Conservation (phyloP, 2,113 vertebrate genomes). For the Willisornis vidua region DNA sequence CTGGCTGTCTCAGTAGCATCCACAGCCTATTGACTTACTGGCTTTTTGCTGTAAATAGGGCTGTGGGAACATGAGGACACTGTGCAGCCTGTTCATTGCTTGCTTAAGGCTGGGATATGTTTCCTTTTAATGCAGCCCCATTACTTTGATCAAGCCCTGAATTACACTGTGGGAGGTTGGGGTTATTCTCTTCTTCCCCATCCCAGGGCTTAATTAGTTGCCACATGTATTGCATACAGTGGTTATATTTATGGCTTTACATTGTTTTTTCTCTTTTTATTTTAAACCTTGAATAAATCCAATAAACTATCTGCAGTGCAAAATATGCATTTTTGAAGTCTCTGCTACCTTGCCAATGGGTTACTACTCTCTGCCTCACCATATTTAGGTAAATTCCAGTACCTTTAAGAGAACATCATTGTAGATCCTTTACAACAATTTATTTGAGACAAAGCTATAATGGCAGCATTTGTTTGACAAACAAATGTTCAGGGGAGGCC, state of each 20-base stretch:
- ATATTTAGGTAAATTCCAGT: background rate
- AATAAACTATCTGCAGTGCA: background rate
- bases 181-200: background rate
- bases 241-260: background rate
- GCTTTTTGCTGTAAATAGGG: background rate
- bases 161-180: background rate
- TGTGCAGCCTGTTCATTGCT: background rate
- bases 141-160: background rate
- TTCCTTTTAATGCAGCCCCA: rapidly evolving
- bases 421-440: background rate
- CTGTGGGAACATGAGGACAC: background rate
- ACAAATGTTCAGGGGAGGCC: too few relatives aligned
- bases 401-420: background rate
- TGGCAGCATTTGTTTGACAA: background rate
- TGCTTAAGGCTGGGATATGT: too few relatives aligned
- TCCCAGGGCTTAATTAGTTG: background rate
- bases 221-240: background rate
- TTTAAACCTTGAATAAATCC: background rate
- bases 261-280: background rate
- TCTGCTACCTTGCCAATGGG: background rate
- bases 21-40: background rate
- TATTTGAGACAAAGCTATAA: background rate
- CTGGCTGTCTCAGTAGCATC: background rate
- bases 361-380: background rate
- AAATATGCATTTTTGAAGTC: background rate